Evolutionary conservation across 2,888 invertebrate genomes (phyloP).

Genomic region (Norana najaformis): DNA sequence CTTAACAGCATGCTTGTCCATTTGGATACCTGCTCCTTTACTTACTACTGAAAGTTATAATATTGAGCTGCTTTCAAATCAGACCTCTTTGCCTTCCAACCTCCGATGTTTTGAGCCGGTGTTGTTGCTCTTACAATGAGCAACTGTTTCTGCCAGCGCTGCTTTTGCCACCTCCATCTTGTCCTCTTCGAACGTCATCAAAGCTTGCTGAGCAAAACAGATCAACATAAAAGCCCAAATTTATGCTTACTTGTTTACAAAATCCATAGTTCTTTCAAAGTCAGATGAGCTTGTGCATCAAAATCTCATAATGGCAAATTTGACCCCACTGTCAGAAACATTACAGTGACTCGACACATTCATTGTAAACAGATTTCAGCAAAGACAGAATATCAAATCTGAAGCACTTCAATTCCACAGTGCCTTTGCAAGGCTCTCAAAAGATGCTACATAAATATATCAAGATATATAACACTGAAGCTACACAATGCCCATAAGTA

Average conservation of each 20-base stretch:
- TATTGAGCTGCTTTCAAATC: background rate
- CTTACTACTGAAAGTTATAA: background rate
- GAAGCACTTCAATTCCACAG: no score
- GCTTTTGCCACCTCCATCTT: constrained; percentile 68
- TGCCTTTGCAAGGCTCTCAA: background rate
- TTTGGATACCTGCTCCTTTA: background rate
- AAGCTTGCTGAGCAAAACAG: constrained; percentile 67
- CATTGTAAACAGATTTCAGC: background rate
- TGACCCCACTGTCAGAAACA: background rate
- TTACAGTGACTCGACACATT: background rate
- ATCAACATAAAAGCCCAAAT: background rate
- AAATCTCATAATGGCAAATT: background rate
- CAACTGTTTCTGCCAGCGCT: constrained; percentile 68
- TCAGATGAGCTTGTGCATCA: background rate
- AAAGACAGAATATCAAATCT: no score
- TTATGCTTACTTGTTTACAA: background rate
- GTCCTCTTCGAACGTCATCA: constrained; percentile 74
- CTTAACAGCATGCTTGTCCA: background rate
- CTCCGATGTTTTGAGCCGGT: background rate
- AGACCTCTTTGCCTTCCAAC: background rate
- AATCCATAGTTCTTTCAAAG: background rate
- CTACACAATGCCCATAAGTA: background rate
- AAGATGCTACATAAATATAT: background rate
- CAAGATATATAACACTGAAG: background rate
- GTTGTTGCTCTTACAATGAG: background rate